phyloP scores from a whole-genome alignment of 2,113 vertebrate genomes.

The Oreochromis aureus region DNA sequence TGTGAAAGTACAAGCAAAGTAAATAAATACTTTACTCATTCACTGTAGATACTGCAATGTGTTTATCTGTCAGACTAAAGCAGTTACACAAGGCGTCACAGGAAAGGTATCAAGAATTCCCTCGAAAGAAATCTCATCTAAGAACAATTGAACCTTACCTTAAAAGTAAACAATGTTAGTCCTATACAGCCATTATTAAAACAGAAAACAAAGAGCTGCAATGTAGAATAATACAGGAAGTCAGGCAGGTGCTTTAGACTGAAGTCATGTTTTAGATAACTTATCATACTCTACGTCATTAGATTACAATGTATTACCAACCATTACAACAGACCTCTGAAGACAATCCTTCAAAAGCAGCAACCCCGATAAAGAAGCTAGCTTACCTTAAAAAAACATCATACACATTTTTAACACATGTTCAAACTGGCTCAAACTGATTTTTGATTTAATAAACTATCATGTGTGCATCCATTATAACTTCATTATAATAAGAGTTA shows the following conservation, averaged over 20 bases:
- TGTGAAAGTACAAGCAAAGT: neutral
- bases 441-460: neutral
- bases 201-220: neutral
- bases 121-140: neutral
- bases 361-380: neutral
- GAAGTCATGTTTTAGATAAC: neutral
- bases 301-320: neutral
- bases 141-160: neutral
- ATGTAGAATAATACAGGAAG: neutral
- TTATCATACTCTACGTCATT: fast-evolving
- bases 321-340: fast-evolving
- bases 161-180: neutral
- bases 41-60: neutral
- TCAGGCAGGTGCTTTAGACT: neutral
- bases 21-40: neutral
- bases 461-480: neutral
- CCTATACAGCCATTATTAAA: neutral
- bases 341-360: neutral
- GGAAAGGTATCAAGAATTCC: neutral
- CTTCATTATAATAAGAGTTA: neutral
- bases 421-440: neutral
- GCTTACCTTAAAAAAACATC: neutral
- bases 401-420: neutral
- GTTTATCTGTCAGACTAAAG: neutral
- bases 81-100: neutral